Percentiles rank a stretch among this genome's conserved stretches.
These are phyloP conservation scores for Smittia sp. DNA, from an alignment of 2,888 invertebrate species.

Conservation along the genomic window DNA sequence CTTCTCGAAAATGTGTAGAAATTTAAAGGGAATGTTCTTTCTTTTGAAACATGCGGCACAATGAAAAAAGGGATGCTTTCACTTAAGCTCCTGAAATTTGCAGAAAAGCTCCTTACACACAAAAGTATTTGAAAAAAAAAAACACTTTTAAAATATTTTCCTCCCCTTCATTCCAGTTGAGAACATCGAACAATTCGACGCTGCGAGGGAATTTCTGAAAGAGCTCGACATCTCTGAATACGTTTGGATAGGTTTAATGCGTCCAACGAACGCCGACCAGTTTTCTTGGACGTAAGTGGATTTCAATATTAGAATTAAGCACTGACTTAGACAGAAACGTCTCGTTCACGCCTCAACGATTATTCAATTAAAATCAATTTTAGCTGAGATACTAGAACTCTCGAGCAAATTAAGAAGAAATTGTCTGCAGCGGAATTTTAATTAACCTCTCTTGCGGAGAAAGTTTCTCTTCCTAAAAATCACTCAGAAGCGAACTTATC, in stretches of 20 bases:
- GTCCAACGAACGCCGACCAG: slow-evolving; percentile 66
- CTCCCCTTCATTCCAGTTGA: slow-evolving; percentile 60
- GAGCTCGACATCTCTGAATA: slow-evolving; percentile 73
- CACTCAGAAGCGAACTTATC: not conserved
- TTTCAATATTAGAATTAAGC: slow-evolving; percentile 9
- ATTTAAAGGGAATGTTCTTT: not conserved
- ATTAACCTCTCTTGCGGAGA: slow-evolving; percentile 12
- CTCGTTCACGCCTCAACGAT: not conserved
- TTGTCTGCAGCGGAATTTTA: slow-evolving; percentile 11
- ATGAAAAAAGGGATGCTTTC: not conserved
- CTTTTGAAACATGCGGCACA: not conserved
- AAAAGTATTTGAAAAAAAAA: not conserved
- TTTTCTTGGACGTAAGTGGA: slow-evolving; percentile 75
- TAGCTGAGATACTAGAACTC: not conserved
- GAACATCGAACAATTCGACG: slow-evolving; percentile 73
- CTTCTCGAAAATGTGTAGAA: not conserved
- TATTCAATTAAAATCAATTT: slow-evolving; percentile 30
- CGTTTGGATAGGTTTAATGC: slow-evolving; percentile 76
- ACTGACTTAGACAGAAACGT: not conserved
- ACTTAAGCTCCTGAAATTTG: not conserved
- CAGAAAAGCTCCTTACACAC: not conserved
- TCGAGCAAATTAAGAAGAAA: not conserved
- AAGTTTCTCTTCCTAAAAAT: slow-evolving; percentile 11
- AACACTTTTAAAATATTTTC: not conserved
- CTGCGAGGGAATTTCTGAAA: slow-evolving; percentile 71